Conservation (phyloP, 2,888 invertebrate species). For the Diarsia dahlii region DNA sequence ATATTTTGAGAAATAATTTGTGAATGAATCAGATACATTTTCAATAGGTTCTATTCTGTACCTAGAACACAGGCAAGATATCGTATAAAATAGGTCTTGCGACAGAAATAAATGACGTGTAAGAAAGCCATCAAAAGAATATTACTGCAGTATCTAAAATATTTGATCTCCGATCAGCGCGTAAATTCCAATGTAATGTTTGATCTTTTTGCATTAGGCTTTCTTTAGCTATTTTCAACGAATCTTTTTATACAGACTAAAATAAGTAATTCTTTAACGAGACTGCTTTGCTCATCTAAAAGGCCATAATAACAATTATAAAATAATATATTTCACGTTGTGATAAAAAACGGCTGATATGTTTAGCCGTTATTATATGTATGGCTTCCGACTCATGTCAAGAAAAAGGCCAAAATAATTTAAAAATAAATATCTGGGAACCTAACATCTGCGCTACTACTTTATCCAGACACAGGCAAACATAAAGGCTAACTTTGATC, state of each 20-base stretch:
- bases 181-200: conserved; percentile 33
- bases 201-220: conserved; percentile 27
- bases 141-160: conserved; percentile 31
- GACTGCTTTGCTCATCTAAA: neutral
- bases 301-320: no score
- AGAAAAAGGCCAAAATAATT: neutral
- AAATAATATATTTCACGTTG: neutral
- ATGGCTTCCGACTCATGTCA: neutral
- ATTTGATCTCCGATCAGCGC: conserved; percentile 34
- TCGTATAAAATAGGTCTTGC: conserved; percentile 6
- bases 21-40: neutral
- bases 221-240: conserved; percentile 29
- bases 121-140: conserved; percentile 43
- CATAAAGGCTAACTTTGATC: conserved; percentile 33
- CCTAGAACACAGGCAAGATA: conserved; percentile 8
- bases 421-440: conserved; percentile 2
- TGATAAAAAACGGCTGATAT: conserved; percentile 1
- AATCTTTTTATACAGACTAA: conserved; percentile 5
- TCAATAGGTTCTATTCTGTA: neutral
- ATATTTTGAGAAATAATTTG: no score
- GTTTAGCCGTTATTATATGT: neutral
- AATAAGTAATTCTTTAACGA: neutral
- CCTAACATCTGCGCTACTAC: conserved; percentile 35
- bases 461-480: conserved; percentile 38
- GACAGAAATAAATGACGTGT: conserved; percentile 19